Evolutionary conservation across 2,888 invertebrate genomes (phyloP).

Genomic region (Capitulum mitella): DNA sequence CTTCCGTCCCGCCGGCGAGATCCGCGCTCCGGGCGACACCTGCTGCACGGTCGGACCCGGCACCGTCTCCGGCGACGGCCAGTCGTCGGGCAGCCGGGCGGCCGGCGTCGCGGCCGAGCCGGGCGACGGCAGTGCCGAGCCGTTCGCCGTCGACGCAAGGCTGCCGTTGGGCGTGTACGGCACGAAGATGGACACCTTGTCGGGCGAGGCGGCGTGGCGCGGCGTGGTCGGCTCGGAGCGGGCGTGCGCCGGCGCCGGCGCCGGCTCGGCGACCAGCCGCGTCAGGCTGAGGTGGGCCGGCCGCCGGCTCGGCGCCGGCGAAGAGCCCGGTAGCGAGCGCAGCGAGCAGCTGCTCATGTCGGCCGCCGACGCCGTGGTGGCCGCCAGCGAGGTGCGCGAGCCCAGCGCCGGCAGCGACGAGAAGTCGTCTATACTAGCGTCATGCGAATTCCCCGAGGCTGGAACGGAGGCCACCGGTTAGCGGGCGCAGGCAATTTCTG

Average conservation of each 20-base stretch:
- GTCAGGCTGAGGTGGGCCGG: conserved; percentile 6
- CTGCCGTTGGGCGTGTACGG: neutral
- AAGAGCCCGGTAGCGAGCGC: neutral
- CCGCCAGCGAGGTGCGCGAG: conserved; percentile 8
- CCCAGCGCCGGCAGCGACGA: conserved; percentile 18
- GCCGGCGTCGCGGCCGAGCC: no score
- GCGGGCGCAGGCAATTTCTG: no score
- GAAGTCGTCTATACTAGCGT: conserved; percentile 26
- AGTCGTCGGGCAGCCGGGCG: no score
- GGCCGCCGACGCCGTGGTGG: conserved; percentile 6
- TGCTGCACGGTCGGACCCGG: no score
- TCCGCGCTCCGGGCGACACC: neutral
- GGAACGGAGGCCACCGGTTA: neutral
- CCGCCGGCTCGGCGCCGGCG: neutral
- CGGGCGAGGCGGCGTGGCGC: neutral
- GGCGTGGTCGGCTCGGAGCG: conserved; percentile 25
- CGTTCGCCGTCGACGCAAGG: neutral
- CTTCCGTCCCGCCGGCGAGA: no score
- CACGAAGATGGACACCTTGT: conserved; percentile 25
- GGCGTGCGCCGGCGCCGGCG: neutral
- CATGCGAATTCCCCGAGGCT: conserved; percentile 20
- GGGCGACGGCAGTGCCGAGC: neutral
- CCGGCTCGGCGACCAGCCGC: neutral
- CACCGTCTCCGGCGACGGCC: no score
- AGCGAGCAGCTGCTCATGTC: conserved; percentile 9